Evolutionary conservation across 2,888 invertebrate species (phyloP), one percentile per base, ranked within the genome.

Genomic region (Prosopocoilus inquinatus): DNA sequence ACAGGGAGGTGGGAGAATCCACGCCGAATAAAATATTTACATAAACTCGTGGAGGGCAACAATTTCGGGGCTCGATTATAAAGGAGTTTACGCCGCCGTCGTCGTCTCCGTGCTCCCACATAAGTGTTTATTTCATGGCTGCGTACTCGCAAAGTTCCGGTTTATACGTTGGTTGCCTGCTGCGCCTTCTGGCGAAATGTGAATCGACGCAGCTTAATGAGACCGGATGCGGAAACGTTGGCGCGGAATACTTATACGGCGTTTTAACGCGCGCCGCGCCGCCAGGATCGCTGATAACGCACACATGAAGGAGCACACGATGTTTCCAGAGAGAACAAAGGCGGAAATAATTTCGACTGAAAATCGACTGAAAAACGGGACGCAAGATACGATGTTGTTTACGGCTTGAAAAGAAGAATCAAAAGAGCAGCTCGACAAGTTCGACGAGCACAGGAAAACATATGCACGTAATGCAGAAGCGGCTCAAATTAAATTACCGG

Each of bases 181-280:
- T 15, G 41, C 41, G 41, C 41, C 41, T 41, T 16, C 15, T 47
- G 35, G 47, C 47, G 12, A 35, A 35, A 33, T 33, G 47, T 34
- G 47, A 47, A 47, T 34, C 47, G 47, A 12, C 33, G 47, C 12
- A 15, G 47, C 47, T 47, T 47, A 47, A 47, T 47, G 47, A 47
- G 47, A 47, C 47, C 47, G 47, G 47, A 47, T 47, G 16, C 35
- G 47, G 47, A 47, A 47, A 47, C 47, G 47, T n/a, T 9, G 34
- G 12, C 47, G 15, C 41, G 15, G 41, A 41, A 41, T 41, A 41
- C 41, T 41, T 41, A 41, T 41, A 41, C 16, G 16, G 16, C 16
- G n/a, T 41, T 41, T 16, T 41, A 16, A 41, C 41, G 41, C 15
- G n/a, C n/a, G n/a, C n/a, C n/a, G n/a, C n/a, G n/a, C n/a, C n/a